phyloP scores from a whole-genome alignment of 2,797 vertebrate species.

The Dryobates pubescens region DNA sequence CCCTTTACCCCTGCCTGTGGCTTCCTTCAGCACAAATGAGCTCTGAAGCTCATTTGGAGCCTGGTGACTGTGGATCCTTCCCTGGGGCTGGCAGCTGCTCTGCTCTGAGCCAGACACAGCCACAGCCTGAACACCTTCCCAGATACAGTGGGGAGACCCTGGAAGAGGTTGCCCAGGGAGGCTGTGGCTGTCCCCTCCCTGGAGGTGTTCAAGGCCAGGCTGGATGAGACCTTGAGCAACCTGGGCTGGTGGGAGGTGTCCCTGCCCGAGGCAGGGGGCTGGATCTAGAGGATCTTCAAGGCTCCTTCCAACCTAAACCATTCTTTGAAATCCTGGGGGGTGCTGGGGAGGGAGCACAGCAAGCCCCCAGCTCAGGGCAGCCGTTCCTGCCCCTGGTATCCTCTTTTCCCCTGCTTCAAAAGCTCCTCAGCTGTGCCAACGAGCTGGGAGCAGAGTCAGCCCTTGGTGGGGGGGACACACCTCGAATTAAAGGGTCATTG shows the following conservation, averaged over 20 bases:
- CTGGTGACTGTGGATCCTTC: too few species aligned
- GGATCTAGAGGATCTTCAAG: too few species aligned
- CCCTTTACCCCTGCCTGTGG: background rate
- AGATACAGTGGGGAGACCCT: too few species aligned
- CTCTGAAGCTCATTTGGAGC: background rate
- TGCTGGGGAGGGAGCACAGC: background rate
- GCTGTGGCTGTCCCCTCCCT: too few species aligned
- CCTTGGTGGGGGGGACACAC: background rate
- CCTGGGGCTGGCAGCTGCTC: background rate
- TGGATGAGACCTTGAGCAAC: too few species aligned
- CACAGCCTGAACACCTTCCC: fast-evolving
- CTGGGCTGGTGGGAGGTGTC: too few species aligned
- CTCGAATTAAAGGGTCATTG: background rate
- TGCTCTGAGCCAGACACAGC: background rate
- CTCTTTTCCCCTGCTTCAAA: background rate
- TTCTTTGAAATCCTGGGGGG: too few species aligned
- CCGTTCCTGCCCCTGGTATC: background rate
- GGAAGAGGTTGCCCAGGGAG: too few species aligned
- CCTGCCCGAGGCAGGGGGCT: too few species aligned
- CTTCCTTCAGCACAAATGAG: too few species aligned
- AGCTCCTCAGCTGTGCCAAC: background rate
- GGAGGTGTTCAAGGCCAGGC: too few species aligned
- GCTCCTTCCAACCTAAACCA: too few species aligned
- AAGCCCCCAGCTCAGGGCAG: fast-evolving
- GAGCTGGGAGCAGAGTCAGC: background rate